Base-by-base conservation (phyloP, 2,888 invertebrate species). In the Euphydryas editha region DNA sequence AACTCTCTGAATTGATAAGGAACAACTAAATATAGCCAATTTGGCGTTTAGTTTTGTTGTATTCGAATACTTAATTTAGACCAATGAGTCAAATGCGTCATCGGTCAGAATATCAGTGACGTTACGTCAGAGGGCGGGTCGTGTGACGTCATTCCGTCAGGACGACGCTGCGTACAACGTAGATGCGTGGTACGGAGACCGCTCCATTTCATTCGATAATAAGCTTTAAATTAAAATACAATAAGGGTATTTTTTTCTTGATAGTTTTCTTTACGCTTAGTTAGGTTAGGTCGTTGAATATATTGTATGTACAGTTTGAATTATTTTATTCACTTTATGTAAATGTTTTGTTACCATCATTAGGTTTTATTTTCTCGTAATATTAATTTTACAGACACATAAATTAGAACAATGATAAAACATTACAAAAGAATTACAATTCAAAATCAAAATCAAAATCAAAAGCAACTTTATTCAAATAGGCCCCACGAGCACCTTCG, bases 91-190 rank as follows among this genome's bases (percentile, higher is more conserved):
- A 72, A 42, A 59, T 62, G 21, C 54, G 65, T 69, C 30, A 30
- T 30, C 8, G 8, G 30, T 24, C 24, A 4, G 70, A n/a, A n/a
- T n/a, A n/a, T n/a, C n/a, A n/a, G n/a, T n/a, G n/a, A n/a, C n/a
- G n/a, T n/a, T n/a, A 79, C 76, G 76, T 82, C 79, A 81, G 78
- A 75, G 73, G 76, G 73, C 69, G 69, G 72, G 74, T 36, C 68
- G 20, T 37, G 74, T 82, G 82, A 84, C 85, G 85, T 84, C 80
- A 79, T 72, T 61, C 37, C 60, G 65, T 63, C 59, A 46, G 36
- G 24, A 30, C 51, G n/a, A 17, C 36, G 36, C 30, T 77, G 78
- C 78, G 79, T 82, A 78, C 76, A 66, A 42, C 81, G 83, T 80
- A 84, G 78, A 75, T 81, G 66, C 69, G 70, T 69, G 64, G 67